phyloP scores from a whole-genome alignment of 2,888 invertebrate species.

The Ypsolopha scabrella region DNA sequence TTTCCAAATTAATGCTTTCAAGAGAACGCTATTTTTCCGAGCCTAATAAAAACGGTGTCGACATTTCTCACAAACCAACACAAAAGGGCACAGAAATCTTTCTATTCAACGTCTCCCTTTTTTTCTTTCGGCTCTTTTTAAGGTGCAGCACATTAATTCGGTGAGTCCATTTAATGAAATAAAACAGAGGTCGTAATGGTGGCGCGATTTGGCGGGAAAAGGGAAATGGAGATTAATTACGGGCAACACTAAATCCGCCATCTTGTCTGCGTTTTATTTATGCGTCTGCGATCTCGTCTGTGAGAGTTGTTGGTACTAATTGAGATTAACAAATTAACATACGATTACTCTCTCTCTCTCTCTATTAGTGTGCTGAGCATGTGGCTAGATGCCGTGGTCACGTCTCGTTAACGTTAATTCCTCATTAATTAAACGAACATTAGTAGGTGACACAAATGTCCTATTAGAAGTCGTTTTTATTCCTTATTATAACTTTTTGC shows the following conservation, averaged over 20 bases:
- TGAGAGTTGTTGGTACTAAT: too few species aligned
- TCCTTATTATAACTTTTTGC: too few species aligned
- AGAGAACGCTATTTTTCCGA: slow-evolving; percentile 16
- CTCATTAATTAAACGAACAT: too few species aligned
- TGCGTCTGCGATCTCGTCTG: slow-evolving; percentile 31
- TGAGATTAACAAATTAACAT: too few species aligned
- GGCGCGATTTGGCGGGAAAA: slow-evolving; percentile 54
- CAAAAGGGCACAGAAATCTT: slow-evolving; percentile 44
- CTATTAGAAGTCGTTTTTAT: too few species aligned
- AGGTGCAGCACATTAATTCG: slow-evolving; percentile 55
- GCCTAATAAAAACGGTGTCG: slow-evolving; percentile 30
- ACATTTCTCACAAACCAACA: slow-evolving; percentile 36
- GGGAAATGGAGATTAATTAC: slow-evolving; percentile 65
- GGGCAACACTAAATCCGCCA: slow-evolving; percentile 47
- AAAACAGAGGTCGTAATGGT: slow-evolving; percentile 58
- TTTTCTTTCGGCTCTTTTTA: slow-evolving; percentile 49
- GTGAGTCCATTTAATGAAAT: slow-evolving; percentile 61
- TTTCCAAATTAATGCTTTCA: slow-evolving; percentile 3
- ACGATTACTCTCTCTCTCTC: too few species aligned
- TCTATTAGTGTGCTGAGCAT: background rate
- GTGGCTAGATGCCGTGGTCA: too few species aligned
- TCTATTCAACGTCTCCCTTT: slow-evolving; percentile 31
- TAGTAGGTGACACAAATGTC: too few species aligned
- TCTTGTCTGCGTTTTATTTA: slow-evolving; percentile 53
- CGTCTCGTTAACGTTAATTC: too few species aligned